phyloP scores from a whole-genome alignment of 1,140 invertebrate species.

The Holotrichia oblita region DNA sequence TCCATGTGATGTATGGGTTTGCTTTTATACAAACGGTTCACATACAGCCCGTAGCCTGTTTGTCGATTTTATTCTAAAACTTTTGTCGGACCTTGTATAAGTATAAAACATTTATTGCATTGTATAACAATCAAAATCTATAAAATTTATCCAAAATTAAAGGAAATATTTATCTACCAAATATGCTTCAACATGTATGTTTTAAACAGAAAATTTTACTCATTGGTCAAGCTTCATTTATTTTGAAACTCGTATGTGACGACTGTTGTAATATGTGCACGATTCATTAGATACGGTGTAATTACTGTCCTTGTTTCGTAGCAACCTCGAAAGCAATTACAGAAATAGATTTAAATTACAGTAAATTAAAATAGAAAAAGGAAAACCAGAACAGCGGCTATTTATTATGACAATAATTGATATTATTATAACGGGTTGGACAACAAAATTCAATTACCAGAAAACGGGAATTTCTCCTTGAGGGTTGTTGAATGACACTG shows the following conservation, averaged over 20 bases:
- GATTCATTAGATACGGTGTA: not conserved
- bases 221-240: too few species aligned
- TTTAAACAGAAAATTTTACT: too few species aligned
- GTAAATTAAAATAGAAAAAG: slow-evolving; percentile 31
- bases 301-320: slow-evolving; percentile 20
- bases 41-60: too few species aligned
- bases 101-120: too few species aligned
- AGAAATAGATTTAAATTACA: slow-evolving; percentile 35
- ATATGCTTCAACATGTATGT: too few species aligned
- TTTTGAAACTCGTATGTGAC: too few species aligned
- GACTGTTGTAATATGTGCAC: not conserved
- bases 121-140: too few species aligned
- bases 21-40: too few species aligned
- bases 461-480: slow-evolving; percentile 22
- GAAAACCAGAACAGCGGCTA: not conserved
- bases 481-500: slow-evolving; percentile 9
- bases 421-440: slow-evolving; percentile 30
- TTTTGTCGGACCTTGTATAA: too few species aligned
- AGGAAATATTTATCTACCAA: not conserved
- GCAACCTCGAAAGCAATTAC: slow-evolving; percentile 23
- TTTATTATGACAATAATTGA: slow-evolving; percentile 29
- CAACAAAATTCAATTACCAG: slow-evolving; percentile 29
- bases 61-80: too few species aligned
- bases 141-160: too few species aligned
- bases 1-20: too few species aligned